phyloP scores from a whole-genome alignment of 2,797 vertebrate genomes.

The Pseudochromis fuscus region DNA sequence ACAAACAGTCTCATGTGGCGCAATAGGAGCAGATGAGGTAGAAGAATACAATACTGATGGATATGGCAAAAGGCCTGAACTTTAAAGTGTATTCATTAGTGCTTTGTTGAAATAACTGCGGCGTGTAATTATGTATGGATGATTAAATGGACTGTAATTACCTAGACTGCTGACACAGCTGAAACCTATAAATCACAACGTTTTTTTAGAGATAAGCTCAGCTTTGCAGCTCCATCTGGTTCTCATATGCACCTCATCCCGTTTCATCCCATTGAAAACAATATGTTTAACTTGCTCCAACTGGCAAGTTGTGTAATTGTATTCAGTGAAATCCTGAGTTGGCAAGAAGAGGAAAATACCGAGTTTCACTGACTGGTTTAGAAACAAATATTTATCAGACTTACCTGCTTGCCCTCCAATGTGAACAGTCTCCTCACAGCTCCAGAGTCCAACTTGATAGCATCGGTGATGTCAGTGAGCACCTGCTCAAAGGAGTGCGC shows the following conservation, averaged over 20 bases:
- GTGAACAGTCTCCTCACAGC: conserved; percentile 96
- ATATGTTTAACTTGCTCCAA: conserved; percentile 26
- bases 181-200: conserved; percentile 64
- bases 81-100: conserved; percentile 59
- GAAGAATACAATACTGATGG: conserved; percentile 30
- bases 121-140: conserved; percentile 59
- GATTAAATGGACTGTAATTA: conserved; percentile 72
- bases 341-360: neutral
- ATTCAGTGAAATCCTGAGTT: conserved; percentile 1
- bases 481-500: conserved; percentile 99
- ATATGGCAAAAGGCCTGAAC: conserved; percentile 52
- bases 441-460: conserved; percentile 97
- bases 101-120: conserved; percentile 65
- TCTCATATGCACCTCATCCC: conserved; percentile 39
- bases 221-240: conserved; percentile 61
- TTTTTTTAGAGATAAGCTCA: conserved; percentile 60
- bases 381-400: conserved; percentile 36
- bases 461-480: conserved; percentile 97
- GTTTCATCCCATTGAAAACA: conserved; percentile 33
- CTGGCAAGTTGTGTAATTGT: conserved; percentile 10
- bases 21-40: conserved; percentile 18
- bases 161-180: conserved; percentile 72
- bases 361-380: neutral
- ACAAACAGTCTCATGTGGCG: conserved; percentile 37
- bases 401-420: conserved; percentile 96